Conservation (phyloP, 2,113 vertebrate species). For the Polyodon spathula region DNA sequence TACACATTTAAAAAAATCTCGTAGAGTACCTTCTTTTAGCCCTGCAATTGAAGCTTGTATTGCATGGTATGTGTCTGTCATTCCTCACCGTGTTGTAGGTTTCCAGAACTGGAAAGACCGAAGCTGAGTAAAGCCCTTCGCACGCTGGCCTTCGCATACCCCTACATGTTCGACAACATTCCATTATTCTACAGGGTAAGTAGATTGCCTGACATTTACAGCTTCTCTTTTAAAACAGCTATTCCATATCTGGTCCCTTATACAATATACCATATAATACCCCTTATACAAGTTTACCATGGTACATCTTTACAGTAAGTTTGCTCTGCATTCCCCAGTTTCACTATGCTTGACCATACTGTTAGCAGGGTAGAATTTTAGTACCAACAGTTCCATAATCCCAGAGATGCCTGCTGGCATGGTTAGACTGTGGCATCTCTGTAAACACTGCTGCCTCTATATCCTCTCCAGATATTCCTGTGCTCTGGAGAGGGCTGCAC, state of each 20-base stretch:
- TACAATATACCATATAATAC: no score
- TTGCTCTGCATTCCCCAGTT: background rate
- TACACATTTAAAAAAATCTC: no score
- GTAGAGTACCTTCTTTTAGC: no score
- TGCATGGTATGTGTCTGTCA: background rate
- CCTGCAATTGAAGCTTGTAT: background rate
- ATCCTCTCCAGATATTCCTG: conserved; percentile 56
- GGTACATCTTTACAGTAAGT: background rate
- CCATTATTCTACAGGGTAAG: conserved; percentile 85
- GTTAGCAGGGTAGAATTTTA: no score
- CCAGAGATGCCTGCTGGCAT: no score
- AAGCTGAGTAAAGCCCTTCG: conserved; percentile 65
- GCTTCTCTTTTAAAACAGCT: background rate
- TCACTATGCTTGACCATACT: no score
- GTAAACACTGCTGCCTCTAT: background rate
- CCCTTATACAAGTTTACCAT: no score
- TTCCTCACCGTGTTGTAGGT: conserved; percentile 48
- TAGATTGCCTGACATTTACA: background rate
- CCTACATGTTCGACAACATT: conserved; percentile 87
- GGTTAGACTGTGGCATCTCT: no score
- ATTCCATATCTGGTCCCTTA: no score
- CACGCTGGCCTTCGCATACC: conserved; percentile 69
- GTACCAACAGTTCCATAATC: no score
- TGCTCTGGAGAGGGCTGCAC: conserved; percentile 56
- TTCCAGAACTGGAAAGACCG: conserved; percentile 57